These are phyloP conservation scores for Leptobrachium leishanense DNA, from an alignment of 2,113 vertebrate species.

Conservation along the genomic window DNA sequence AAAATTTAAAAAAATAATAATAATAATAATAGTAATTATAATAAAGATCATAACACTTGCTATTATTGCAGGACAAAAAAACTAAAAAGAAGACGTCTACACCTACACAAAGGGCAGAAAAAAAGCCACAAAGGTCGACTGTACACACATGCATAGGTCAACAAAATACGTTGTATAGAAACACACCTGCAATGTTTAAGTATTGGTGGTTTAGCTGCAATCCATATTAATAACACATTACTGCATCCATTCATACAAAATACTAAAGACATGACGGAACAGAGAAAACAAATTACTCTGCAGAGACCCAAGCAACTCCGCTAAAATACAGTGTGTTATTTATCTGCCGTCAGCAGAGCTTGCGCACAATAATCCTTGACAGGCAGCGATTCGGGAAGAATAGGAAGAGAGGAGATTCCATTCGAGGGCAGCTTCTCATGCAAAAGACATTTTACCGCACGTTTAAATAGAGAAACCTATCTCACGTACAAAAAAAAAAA, in stretches of 20 bases:
- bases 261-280: conserved; percentile 6
- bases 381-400: conserved; percentile 49
- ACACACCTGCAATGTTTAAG: no score
- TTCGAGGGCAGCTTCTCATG: conserved; percentile 56
- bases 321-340: conserved; percentile 64
- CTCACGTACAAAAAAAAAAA: conserved; percentile 28
- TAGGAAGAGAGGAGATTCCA: conserved; percentile 52
- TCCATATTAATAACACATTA: conserved; percentile 53
- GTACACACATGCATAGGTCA: no score
- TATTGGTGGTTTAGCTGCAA: conserved; percentile 47
- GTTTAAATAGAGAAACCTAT: conserved; percentile 55
- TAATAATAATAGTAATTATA: no score
- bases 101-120: no score
- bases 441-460: conserved; percentile 58
- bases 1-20: no score
- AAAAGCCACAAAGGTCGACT: no score
- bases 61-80: no score
- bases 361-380: conserved; percentile 57
- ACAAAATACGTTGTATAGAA: no score
- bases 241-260: conserved; percentile 60
- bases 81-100: no score
- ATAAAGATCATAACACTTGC: no score
- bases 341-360: conserved; percentile 63
- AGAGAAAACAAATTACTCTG: conserved; percentile 64
- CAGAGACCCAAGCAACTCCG: conserved; percentile 59